Percentiles rank a stretch among this genome's conserved stretches.
These are phyloP conservation scores for Drosophila watanabei DNA, from an alignment of 1,140 invertebrate genomes.

Conservation along the genomic window DNA sequence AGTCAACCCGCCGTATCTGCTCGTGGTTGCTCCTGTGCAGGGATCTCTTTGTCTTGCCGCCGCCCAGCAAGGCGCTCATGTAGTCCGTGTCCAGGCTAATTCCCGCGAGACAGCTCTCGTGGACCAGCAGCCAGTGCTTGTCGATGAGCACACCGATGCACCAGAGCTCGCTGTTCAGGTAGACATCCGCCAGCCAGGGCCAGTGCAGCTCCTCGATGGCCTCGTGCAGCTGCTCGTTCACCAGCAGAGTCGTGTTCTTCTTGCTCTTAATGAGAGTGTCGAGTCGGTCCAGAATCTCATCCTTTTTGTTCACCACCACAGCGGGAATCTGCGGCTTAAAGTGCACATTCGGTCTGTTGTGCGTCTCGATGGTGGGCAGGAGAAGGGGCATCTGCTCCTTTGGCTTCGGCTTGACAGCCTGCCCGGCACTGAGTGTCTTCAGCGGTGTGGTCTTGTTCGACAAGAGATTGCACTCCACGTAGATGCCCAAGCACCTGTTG, in stretches of 20 bases:
- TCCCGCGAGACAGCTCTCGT: constrained; percentile 87
- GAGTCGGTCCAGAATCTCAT: constrained; percentile 71
- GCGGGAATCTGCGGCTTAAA: constrained; percentile 62
- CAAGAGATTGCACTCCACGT: constrained; percentile 69
- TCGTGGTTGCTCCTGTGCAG: constrained; percentile 89
- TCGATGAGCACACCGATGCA: constrained; percentile 90
- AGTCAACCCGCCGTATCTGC: constrained; percentile 88
- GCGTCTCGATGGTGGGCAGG: constrained; percentile 64
- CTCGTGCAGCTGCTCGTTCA: constrained; percentile 74
- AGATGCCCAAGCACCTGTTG: constrained; percentile 68
- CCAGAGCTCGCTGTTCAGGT: constrained; percentile 88
- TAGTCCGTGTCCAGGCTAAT: constrained; percentile 88
- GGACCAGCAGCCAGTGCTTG: constrained; percentile 88
- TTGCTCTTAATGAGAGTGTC: constrained; percentile 68
- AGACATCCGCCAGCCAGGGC: constrained; percentile 91
- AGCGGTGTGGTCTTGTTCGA: constrained; percentile 66
- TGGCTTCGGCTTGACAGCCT: constrained; percentile 22
- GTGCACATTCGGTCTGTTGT: constrained; percentile 73
- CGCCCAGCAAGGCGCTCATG: constrained; percentile 89
- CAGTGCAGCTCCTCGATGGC: constrained; percentile 74
- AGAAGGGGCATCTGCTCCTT: constrained; percentile 21
- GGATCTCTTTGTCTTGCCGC: constrained; percentile 86
- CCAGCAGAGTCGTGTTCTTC: constrained; percentile 73
- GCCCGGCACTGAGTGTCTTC: constrained; percentile 74
- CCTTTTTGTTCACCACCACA: constrained; percentile 68